phyloP scores from a whole-genome alignment of 2,888 invertebrate species.

The Electrophaes corylata region DNA sequence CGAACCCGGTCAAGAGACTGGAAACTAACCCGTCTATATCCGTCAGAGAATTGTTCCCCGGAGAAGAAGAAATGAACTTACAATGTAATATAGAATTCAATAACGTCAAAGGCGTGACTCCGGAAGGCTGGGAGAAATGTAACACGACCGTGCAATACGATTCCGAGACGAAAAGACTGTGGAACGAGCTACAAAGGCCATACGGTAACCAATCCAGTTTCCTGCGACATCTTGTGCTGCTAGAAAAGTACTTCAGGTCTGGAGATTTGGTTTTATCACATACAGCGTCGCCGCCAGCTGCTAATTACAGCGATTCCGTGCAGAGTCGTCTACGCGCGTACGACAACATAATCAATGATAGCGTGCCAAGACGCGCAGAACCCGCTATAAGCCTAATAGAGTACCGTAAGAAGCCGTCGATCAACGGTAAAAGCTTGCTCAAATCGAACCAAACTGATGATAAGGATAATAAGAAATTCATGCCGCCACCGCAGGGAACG shows the following conservation, averaged over 20 bases:
- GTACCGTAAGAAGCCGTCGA: constrained; percentile 71
- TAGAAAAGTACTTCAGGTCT: constrained; percentile 93
- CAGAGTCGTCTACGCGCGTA: constrained; percentile 91
- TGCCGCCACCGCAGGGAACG: constrained; percentile 63
- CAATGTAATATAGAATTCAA: constrained; percentile 90
- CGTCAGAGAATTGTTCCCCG: constrained; percentile 91
- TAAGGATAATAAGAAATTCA: constrained; percentile 62
- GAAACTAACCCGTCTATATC: constrained; percentile 93
- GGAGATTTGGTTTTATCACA: constrained; percentile 90
- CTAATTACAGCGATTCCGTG: constrained; percentile 91
- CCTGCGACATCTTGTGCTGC: constrained; percentile 89
- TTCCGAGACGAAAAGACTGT: constrained; percentile 90
- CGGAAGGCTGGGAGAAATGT: constrained; percentile 94
- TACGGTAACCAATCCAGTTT: constrained; percentile 95
- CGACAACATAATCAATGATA: constrained; percentile 83
- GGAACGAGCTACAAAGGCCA: constrained; percentile 93
- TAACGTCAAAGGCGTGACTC: constrained; percentile 88
- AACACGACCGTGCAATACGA: constrained; percentile 92
- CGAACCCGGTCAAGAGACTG: constrained; percentile 87
- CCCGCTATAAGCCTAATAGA: constrained; percentile 71
- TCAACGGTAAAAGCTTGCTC: constrained; percentile 75
- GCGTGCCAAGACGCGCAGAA: constrained; percentile 57
- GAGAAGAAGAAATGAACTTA: constrained; percentile 92
- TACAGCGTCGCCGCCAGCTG: constrained; percentile 89
- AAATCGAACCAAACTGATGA: constrained; percentile 70